A percentile compares a stretch with the other conserved stretches of the same genome.
Conservation (phyloP, 2,888 invertebrate genomes). For the Diadromus collaris region DNA sequence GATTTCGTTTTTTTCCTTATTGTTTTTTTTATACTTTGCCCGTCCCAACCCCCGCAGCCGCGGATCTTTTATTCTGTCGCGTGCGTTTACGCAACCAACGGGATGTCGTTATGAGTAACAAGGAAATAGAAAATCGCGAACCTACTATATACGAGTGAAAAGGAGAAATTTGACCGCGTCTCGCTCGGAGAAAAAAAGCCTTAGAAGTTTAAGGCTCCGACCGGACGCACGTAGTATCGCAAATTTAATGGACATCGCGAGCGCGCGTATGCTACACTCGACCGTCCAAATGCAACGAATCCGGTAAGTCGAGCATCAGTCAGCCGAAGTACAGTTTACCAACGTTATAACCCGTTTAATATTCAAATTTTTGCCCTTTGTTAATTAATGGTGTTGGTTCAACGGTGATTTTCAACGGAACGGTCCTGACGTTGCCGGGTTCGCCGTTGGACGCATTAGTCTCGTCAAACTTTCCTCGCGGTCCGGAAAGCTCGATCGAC, state of each 20-base stretch:
- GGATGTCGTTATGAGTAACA: conserved; percentile 33
- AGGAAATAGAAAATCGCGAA: conserved; percentile 33
- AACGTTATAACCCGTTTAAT: conserved; percentile 15
- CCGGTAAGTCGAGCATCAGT: conserved; percentile 27
- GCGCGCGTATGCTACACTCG: not conserved
- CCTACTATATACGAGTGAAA: not conserved
- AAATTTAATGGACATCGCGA: not conserved
- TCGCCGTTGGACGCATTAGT: conserved; percentile 44
- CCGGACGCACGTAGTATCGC: not conserved
- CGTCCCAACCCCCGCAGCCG: conserved; percentile 6
- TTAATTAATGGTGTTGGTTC: conserved; percentile 36
- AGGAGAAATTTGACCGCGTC: conserved; percentile 11
- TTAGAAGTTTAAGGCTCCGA: not conserved
- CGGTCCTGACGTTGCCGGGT: conserved; percentile 3
- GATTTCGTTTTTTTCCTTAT: conserved; percentile 23
- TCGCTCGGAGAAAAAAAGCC: not conserved
- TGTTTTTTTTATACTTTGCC: conserved; percentile 28
- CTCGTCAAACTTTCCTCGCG: conserved; percentile 42
- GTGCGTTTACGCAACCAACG: conserved; percentile 41
- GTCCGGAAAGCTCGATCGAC: conserved; percentile 66
- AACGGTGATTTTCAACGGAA: conserved; percentile 36
- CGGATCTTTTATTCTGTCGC: conserved; percentile 43
- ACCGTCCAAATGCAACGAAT: not conserved
- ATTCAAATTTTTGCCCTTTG: conserved; percentile 17
- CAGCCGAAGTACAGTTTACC: not conserved